These are phyloP conservation scores for Phocides pigmalion DNA, from an alignment of 1,140 invertebrate species.

Conservation along the genomic window DNA sequence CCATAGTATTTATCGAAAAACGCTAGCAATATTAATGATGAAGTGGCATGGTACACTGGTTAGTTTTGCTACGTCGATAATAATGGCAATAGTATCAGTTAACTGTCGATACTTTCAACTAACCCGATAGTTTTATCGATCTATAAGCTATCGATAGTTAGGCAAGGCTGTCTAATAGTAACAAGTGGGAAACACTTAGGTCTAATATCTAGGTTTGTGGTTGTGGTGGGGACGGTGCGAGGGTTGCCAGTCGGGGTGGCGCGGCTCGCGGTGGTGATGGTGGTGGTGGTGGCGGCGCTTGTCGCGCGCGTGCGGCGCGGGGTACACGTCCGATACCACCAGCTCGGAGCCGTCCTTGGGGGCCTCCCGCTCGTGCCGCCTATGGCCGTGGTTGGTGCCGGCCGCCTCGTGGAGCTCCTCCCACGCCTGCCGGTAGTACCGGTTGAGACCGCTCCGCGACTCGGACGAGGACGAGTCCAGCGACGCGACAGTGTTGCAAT, in stretches of 20 bases:
- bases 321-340: slow-evolving; percentile 89
- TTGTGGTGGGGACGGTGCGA: slow-evolving; percentile 74
- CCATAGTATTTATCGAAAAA: too few species aligned
- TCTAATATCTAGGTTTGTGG: slow-evolving; percentile 76
- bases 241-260: slow-evolving; percentile 67
- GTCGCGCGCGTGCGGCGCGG: slow-evolving; percentile 83
- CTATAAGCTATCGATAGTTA: too few species aligned
- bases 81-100: too few species aligned
- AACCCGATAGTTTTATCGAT: too few species aligned
- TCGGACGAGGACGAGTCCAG: slow-evolving; percentile 94
- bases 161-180: too few species aligned
- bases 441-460: slow-evolving; percentile 91
- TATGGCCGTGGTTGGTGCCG: slow-evolving; percentile 82
- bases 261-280: slow-evolving; percentile 86
- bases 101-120: too few species aligned
- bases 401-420: slow-evolving; percentile 94
- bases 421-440: slow-evolving; percentile 95
- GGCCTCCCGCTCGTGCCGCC: slow-evolving; percentile 79
- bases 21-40: too few species aligned
- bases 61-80: too few species aligned
- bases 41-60: too few species aligned
- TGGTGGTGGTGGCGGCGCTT: slow-evolving; percentile 93
- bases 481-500: slow-evolving; percentile 94
- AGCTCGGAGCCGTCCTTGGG: slow-evolving; percentile 92
- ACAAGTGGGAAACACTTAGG: not conserved